Conservation (phyloP, 2,888 invertebrate genomes). For the Noctua comes region DNA sequence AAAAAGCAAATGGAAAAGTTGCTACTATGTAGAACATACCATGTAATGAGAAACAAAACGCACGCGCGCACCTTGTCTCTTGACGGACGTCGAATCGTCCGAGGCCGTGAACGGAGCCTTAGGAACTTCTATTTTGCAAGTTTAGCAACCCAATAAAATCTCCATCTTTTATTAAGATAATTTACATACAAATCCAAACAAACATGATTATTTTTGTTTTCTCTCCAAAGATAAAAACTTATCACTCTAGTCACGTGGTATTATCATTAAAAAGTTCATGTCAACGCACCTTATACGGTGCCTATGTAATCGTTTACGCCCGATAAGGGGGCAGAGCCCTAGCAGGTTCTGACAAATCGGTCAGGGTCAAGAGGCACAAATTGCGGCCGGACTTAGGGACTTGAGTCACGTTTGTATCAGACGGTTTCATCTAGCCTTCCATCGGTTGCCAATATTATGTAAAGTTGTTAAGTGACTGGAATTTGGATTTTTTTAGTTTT, state of each 20-base stretch:
- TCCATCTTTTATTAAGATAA: neutral
- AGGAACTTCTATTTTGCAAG: neutral
- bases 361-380: slow-evolving; percentile 46
- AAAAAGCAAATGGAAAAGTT: neutral
- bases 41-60: neutral
- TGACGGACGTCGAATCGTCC: neutral
- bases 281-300: slow-evolving; percentile 51
- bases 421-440: slow-evolving; percentile 25
- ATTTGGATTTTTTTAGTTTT: slow-evolving; percentile 23
- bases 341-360: slow-evolving; percentile 42
- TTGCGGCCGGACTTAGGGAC: slow-evolving; percentile 9
- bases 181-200: slow-evolving; percentile 22
- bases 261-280: slow-evolving; percentile 56
- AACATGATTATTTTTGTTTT: slow-evolving; percentile 25
- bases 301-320: slow-evolving; percentile 40
- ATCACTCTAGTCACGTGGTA: slow-evolving; percentile 40
- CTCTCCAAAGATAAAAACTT: slow-evolving; percentile 42
- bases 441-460: slow-evolving; percentile 39
- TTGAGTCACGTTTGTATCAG: slow-evolving; percentile 37
- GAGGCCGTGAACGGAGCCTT: neutral
- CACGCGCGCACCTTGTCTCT: neutral
- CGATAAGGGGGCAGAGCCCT: slow-evolving; percentile 49
- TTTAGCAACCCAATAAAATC: neutral
- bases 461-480: slow-evolving; percentile 19
- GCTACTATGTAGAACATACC: neutral